phyloP scores from a whole-genome alignment of 2,113 vertebrate genomes.

The Mirza zaza region DNA sequence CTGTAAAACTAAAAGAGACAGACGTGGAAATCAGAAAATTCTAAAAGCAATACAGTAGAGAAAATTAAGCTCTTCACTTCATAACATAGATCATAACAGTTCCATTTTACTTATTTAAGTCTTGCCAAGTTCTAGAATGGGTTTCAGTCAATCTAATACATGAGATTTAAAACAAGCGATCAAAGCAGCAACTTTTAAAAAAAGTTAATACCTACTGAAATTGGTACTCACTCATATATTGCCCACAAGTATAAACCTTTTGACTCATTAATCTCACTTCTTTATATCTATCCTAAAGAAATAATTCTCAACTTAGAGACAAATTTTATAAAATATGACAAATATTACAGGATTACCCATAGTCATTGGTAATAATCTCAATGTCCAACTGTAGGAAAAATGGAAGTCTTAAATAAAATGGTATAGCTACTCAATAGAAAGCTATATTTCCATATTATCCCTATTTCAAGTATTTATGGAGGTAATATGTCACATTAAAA shows the following conservation, averaged over 20 bases:
- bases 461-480: constrained; percentile 36
- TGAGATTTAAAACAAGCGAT: not conserved
- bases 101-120: constrained; percentile 16
- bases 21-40: constrained; percentile 53
- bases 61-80: not conserved
- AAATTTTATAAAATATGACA: constrained; percentile 42
- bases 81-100: not conserved
- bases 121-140: not conserved
- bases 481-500: not conserved
- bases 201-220: constrained; percentile 12
- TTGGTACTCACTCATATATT: not conserved
- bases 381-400: not conserved
- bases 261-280: constrained; percentile 12
- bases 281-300: constrained; percentile 20
- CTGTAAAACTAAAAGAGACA: constrained; percentile 86
- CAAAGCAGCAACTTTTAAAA: not conserved
- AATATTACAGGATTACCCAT: not conserved
- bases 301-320: constrained; percentile 44
- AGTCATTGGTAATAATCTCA: not conserved
- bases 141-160: not conserved
- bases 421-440: not conserved
- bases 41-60: not conserved
- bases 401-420: not conserved
- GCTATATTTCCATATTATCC: no score
- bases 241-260: not conserved